Percentiles rank a stretch among this genome's conserved stretches.
Evolutionary conservation across 1,140 invertebrate species (phyloP).

Genomic region (Acyrthosiphon pisum): DNA sequence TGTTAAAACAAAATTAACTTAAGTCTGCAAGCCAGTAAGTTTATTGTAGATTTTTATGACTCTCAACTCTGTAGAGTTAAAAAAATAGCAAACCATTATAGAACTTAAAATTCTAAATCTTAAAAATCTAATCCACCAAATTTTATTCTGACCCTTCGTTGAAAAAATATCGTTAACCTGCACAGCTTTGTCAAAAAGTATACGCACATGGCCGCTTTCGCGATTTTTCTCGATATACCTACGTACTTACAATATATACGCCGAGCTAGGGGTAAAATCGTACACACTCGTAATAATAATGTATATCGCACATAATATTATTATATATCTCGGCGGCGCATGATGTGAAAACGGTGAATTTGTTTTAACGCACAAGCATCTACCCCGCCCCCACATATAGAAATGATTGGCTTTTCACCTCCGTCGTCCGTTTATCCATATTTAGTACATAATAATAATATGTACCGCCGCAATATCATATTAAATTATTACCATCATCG

Average conservation of each 20-base stretch:
- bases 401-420: conserved; percentile 40
- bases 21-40: no score
- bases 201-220: background rate
- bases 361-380: conserved; percentile 8
- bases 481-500: background rate
- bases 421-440: background rate
- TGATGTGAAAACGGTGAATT: background rate
- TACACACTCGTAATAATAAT: background rate
- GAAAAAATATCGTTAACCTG: background rate
- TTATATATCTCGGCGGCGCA: background rate
- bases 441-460: background rate
- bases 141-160: background rate
- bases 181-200: background rate
- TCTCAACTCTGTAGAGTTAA: background rate
- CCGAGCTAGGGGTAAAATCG: background rate
- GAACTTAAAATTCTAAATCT: background rate
- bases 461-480: background rate
- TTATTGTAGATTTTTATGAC: no score
- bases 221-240: background rate
- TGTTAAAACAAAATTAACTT: background rate
- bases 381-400: no score
- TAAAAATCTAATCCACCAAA: background rate
- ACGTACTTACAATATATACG: no score
- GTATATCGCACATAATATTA: background rate
- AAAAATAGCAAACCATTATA: background rate